Evolutionary conservation across 2,888 invertebrate species (phyloP), one percentile per base, ranked within the genome.

Genomic region (Podotricha telesiphe): DNA sequence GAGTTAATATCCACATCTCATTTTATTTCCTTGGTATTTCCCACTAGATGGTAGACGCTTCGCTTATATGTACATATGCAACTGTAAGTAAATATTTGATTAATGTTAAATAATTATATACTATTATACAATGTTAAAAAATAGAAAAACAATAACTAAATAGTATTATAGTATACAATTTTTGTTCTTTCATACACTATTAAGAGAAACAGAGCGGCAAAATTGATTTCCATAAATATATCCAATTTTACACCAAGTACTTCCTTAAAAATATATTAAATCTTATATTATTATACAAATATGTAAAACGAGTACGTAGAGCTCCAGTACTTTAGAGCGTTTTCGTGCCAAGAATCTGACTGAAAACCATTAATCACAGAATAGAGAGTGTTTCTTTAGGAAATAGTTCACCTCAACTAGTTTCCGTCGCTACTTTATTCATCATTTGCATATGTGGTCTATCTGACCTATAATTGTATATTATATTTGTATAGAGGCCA

Each of bases 291-390:
- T 45, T 59, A 28, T 59, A 59, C 59, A 45, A 59, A n/a, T 59
- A 42, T 59, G 45, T 20, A 59, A 59, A 59, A 45, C 45, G 59
- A 45, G 45, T 28, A 34, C 53, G 45, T 17, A 59, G n/a, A 15
- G 55, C 55, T 37, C 37, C 22, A 28, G 48, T 62, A 48, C 62
- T 47, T 34, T 48, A 70, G 59, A 48, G 61, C 64, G 47, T 79
- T 76, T 78, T 78, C 78, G 80, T 82, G 79, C 78, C 75, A 73
- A 73, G 69, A 70, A 68, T 69, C 67, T 71, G 69, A 74, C 69
- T 73, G 69, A 50, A 65, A 56, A 61, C 59, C 64, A 73, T 75
- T 73, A 74, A 72, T 71, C 67, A 62, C 61, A 53, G 70, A 55
- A 65, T 50, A 66, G 70, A 67, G 72, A 65, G 69, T 65, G 70